Base-by-base conservation (phyloP, 2,797 vertebrate species). In the Percopsis omiscomaycus region DNA sequence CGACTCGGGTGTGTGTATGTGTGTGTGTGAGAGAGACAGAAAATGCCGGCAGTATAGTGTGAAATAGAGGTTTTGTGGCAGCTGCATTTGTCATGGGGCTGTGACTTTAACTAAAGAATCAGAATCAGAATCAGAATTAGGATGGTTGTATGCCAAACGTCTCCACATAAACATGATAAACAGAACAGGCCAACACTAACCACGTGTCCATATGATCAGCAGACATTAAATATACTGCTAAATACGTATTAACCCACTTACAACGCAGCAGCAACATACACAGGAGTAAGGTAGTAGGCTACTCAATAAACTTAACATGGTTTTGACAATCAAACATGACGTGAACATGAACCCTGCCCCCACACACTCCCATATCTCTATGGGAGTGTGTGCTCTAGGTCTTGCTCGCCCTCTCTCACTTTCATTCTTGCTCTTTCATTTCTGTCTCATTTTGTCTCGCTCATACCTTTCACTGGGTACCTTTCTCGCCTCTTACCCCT, bases 61-160 rank as follows among this genome's bases (percentile, higher is more conserved):
- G 75, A 88, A 87, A 86, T 84, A 83, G 70, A 82, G 78, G 83
- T 86, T 86, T 84, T 79, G 66, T 84, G 77, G 81, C 77, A 76
- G 79, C 61, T 73, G 79, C 67, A 84, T 86, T 89, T 75, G 84
- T 87, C 86, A 86, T 61, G 69, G 75, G 56, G 75, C 79, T 85
- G 72, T 71, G 64, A 84, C 68, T 87, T 78, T 79, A 82, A 84
- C 71, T 66, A 14, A 81, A 88, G 45, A 72, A 58, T 32, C 15
- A 57, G 15, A 57, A 2, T 13, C 55, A 44, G 32, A 22, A 32
- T 58, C 15, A 13, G 42, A 45, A 5, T 45, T 5, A 5, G 11
- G 44, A 45, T 5, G 11, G 46, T 48, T 2, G 5, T 37, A 8
- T 37, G 32, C 32, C 32, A 37, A 37, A 37, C 9, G 32, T 37